phyloP scores from a whole-genome alignment of 1,140 invertebrate genomes.

The Babylonia areolata region DNA sequence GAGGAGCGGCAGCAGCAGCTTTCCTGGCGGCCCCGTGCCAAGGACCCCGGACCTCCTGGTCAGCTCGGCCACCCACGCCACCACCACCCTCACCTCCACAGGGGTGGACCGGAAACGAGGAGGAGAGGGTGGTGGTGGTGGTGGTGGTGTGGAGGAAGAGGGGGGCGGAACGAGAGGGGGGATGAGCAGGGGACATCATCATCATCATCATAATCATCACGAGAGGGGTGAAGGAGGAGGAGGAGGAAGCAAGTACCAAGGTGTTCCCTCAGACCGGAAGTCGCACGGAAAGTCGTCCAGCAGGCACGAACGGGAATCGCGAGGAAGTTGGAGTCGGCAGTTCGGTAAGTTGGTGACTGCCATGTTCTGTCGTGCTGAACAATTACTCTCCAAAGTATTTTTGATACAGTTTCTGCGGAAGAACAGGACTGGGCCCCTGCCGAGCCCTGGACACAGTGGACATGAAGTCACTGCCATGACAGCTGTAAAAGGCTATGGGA shows the following conservation, averaged over 20 bases:
- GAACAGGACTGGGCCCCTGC: no score
- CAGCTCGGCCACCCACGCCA: neutral
- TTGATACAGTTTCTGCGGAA: no score
- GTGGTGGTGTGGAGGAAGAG: no score
- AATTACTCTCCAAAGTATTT: no score
- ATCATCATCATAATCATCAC: no score
- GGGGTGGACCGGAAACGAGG: neutral
- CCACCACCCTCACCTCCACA: neutral
- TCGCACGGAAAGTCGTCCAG: neutral
- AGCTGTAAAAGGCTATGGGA: no score
- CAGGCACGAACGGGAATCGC: neutral
- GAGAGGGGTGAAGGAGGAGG: neutral
- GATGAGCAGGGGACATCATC: no score
- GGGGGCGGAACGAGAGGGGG: neutral
- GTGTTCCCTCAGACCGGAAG: slow-evolving; percentile 1
- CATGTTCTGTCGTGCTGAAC: no score
- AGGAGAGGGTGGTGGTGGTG: neutral
- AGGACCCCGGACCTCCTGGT: slow-evolving; percentile 22
- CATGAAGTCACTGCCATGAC: no score
- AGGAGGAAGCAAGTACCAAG: neutral
- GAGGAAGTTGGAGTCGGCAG: neutral
- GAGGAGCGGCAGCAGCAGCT: slow-evolving; percentile 17
- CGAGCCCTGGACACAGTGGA: no score
- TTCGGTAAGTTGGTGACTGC: neutral
- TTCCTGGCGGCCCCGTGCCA: neutral